phyloP scores from a whole-genome alignment of 2,888 invertebrate species.

The Nomada ferruginata region DNA sequence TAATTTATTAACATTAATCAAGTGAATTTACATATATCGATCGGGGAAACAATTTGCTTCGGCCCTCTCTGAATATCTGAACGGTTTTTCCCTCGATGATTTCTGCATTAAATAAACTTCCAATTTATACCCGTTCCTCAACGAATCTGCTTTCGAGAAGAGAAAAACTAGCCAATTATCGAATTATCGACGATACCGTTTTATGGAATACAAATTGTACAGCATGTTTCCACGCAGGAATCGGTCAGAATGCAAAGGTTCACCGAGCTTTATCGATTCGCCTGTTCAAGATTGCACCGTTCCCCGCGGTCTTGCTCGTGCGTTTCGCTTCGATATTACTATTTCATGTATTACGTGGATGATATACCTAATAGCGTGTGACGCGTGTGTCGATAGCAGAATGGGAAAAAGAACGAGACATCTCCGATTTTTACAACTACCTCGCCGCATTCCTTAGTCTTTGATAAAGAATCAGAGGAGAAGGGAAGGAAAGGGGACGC shows the following conservation, averaged over 20 bases:
- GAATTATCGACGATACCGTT: too few relatives aligned
- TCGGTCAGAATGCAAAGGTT: slow-evolving; percentile 13
- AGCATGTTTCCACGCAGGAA: neutral
- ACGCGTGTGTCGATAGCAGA: slow-evolving; percentile 24
- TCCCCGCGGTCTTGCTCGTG: slow-evolving; percentile 3
- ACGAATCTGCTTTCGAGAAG: neutral
- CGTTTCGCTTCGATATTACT: slow-evolving; percentile 12
- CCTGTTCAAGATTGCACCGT: neutral
- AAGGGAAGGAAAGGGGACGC: neutral
- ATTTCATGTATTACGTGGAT: neutral
- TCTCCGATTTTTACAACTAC: slow-evolving; percentile 40
- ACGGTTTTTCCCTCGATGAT: too few relatives aligned
- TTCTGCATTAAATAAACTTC: too few relatives aligned
- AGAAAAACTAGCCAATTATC: neutral
- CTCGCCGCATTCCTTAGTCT: slow-evolving; percentile 37
- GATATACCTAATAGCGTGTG: neutral
- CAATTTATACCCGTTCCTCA: too few relatives aligned
- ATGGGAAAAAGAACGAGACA: slow-evolving; percentile 14
- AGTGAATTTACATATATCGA: too few relatives aligned
- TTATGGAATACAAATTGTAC: neutral
- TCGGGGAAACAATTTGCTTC: too few relatives aligned
- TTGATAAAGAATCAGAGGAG: neutral
- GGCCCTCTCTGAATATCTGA: too few relatives aligned
- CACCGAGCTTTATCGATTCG: slow-evolving; percentile 24
- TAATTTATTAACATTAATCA: neutral